phyloP scores from a whole-genome alignment of 2,888 invertebrate species.

The Pollenia angustigena region DNA sequence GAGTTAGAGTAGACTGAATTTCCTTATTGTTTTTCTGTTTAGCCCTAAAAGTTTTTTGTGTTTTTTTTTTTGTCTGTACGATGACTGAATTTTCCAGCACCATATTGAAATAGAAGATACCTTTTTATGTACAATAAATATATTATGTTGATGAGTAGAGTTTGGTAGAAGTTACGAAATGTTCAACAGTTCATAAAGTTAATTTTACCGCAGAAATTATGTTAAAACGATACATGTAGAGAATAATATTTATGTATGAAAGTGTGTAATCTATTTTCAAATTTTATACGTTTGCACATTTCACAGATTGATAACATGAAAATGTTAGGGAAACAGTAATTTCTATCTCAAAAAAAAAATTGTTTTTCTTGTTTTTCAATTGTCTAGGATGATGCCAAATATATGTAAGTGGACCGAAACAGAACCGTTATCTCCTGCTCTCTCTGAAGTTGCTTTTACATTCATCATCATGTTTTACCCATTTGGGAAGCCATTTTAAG shows the following conservation, averaged over 20 bases:
- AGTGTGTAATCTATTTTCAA: neutral
- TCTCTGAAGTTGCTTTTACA: no score
- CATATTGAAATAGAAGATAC: constrained; percentile 2
- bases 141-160: neutral
- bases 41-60: constrained; percentile 39
- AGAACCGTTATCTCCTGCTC: no score
- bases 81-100: constrained; percentile 25
- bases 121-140: constrained; percentile 1
- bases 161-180: constrained; percentile 35
- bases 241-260: neutral
- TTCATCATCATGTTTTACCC: no score
- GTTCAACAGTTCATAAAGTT: constrained; percentile 82
- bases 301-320: neutral
- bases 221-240: constrained; percentile 78
- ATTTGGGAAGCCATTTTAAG: no score
- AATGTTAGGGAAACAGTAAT: neutral
- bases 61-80: constrained; percentile 11
- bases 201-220: constrained; percentile 82
- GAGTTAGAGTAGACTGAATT: constrained; percentile 42
- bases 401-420: no score
- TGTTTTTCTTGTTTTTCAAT: no score
- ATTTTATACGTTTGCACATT: neutral
- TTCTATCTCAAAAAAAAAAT: no score
- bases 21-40: constrained; percentile 54
- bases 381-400: no score